Conservation (phyloP, 2,888 invertebrate species). For the Ariolimax columbianus region DNA sequence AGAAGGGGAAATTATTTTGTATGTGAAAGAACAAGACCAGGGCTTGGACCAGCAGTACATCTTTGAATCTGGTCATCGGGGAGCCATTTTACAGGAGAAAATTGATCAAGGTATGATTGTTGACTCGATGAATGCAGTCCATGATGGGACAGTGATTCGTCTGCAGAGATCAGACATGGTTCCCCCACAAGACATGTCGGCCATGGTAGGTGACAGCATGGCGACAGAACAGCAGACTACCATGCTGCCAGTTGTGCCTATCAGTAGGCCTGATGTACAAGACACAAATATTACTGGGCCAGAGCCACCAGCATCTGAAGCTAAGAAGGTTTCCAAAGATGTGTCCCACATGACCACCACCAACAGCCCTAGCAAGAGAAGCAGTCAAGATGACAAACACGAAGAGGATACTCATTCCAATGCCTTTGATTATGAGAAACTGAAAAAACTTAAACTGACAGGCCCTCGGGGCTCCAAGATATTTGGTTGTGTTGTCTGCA, state of each 20-base stretch:
- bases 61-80: conserved; percentile 25
- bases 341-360: not conserved
- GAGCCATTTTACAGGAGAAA: conserved; percentile 36
- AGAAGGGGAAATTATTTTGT: conserved; percentile 47
- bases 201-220: not conserved
- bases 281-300: too few relatives aligned
- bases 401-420: not conserved
- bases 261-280: not conserved
- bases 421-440: conserved; percentile 26
- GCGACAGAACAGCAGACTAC: conserved; percentile 10
- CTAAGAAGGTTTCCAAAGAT: not conserved
- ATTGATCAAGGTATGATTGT: conserved; percentile 33
- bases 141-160: conserved; percentile 30
- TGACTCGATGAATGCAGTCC: conserved; percentile 36
- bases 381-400: not conserved
- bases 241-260: not conserved
- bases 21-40: conserved; percentile 46
- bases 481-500: conserved; percentile 43
- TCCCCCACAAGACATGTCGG: conserved; percentile 18
- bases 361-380: not conserved
- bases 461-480: conserved; percentile 45
- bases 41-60: conserved; percentile 35
- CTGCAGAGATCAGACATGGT: conserved; percentile 28
- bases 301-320: not conserved
- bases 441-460: conserved; percentile 43